These are phyloP conservation scores for Neogobius melanostomus DNA, from an alignment of 2,113 vertebrate species.

Conservation along the genomic window DNA sequence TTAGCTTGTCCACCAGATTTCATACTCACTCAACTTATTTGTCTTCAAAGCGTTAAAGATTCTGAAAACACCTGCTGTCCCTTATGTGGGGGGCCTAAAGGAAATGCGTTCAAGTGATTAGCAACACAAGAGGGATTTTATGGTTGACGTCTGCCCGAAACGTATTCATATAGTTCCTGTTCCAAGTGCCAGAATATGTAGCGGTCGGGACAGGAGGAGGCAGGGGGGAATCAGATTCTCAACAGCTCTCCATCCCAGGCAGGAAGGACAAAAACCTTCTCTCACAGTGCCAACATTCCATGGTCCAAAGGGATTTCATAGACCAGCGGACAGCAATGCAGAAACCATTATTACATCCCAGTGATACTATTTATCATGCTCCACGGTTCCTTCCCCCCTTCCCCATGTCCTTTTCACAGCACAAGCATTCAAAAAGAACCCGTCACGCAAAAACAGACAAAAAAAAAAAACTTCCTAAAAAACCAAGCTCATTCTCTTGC, in stretches of 20 bases:
- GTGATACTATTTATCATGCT: conserved; percentile 71
- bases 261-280: conserved; percentile 67
- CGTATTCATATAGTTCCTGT: conserved; percentile 38
- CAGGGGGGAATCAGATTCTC: conserved; percentile 38
- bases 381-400: conserved; percentile 16
- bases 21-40: background rate
- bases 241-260: conserved; percentile 52
- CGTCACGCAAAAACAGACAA: conserved; percentile 39
- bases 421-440: conserved; percentile 45
- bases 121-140: conserved; percentile 14
- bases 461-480: conserved; percentile 35
- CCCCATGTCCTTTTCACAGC: conserved; percentile 40
- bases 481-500: conserved; percentile 55
- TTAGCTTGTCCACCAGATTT: background rate
- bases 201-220: conserved; percentile 17
- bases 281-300: conserved; percentile 72
- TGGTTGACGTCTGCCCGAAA: conserved; percentile 28
- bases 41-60: background rate
- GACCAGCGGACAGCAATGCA: conserved; percentile 78
- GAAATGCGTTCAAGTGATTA: conserved; percentile 20
- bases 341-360: conserved; percentile 73
- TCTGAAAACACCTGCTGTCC: background rate
- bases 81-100: background rate
- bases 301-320: conserved; percentile 75
- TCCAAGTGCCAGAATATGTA: conserved; percentile 49